A percentile compares a stretch with the other conserved stretches of the same genome.
Evolutionary conservation across 1,140 invertebrate genomes (phyloP).

Genomic region (Drosophila athabasca): DNA sequence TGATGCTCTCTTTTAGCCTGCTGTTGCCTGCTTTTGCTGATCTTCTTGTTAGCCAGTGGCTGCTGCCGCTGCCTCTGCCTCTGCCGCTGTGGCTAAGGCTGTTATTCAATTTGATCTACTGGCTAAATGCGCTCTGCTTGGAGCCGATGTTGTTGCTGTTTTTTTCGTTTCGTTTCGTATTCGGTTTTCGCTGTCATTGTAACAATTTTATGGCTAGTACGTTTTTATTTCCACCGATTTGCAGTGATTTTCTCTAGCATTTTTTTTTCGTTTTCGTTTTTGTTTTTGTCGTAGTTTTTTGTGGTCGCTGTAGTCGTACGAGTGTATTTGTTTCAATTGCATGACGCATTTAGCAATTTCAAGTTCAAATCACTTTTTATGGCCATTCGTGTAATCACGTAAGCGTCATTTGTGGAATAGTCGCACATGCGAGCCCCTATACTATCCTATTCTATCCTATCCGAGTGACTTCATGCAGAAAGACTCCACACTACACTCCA

Average conservation of each 20-base stretch:
- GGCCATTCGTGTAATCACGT: constrained; percentile 72
- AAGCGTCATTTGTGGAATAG: constrained; percentile 51
- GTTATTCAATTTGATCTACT: constrained; percentile 60
- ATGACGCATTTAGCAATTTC: constrained; percentile 69
- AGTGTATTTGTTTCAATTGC: constrained; percentile 50
- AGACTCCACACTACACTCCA: background rate
- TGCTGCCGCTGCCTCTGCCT: constrained; percentile 10
- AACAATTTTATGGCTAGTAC: constrained; percentile 72
- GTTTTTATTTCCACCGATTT: constrained; percentile 61
- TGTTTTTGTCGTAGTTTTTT: constrained; percentile 11
- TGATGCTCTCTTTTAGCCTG: constrained; percentile 31
- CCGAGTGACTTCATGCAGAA: constrained; percentile 22
- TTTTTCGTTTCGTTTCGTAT: constrained; percentile 31
- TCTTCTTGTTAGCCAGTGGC: constrained; percentile 37
- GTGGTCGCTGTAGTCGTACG: constrained; percentile 13
- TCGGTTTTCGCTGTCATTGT: constrained; percentile 49
- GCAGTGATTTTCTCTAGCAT: constrained; percentile 42
- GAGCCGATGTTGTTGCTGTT: constrained; percentile 27
- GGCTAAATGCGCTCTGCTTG: constrained; percentile 14
- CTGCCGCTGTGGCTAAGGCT: constrained; percentile 30
- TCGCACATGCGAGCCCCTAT: constrained; percentile 10
- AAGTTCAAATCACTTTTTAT: constrained; percentile 71
- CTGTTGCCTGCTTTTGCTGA: constrained; percentile 24
- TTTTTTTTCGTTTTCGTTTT: constrained; percentile 18
- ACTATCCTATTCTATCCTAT: no score